Conservation (phyloP, 1,140 invertebrate genomes). For the Scylla paramamosain region DNA sequence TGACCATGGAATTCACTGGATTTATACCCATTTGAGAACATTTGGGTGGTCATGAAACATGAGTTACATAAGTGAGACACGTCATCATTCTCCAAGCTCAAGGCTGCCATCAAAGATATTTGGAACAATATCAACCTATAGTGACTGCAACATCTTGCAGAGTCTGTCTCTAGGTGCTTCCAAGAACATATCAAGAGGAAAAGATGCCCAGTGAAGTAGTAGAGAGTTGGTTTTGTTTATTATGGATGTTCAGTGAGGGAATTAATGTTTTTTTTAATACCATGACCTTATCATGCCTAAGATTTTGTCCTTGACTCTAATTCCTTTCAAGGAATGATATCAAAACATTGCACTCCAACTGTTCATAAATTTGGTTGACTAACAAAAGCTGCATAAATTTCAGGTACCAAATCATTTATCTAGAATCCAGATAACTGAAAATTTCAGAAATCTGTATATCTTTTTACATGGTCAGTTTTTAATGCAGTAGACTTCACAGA, state of each 20-base stretch:
- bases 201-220: too few species aligned
- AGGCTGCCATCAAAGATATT: conserved; percentile 35
- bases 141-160: conserved; percentile 18
- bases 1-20: background rate
- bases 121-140: background rate
- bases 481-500: too few species aligned
- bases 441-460: too few species aligned
- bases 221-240: background rate
- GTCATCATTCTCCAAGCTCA: background rate
- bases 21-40: background rate
- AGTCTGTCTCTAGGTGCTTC: background rate
- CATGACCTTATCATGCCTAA: background rate
- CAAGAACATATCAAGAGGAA: background rate
- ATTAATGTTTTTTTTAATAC: background rate
- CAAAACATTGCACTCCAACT: too few species aligned
- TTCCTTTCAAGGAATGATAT: too few species aligned
- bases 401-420: too few species aligned
- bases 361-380: too few species aligned
- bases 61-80: background rate
- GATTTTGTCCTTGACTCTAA: background rate
- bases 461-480: too few species aligned
- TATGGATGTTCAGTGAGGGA: background rate
- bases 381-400: too few species aligned
- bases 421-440: too few species aligned
- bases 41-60: conserved; percentile 16